Conservation (phyloP, 2,113 vertebrate genomes). For the Glareola pratincola region DNA sequence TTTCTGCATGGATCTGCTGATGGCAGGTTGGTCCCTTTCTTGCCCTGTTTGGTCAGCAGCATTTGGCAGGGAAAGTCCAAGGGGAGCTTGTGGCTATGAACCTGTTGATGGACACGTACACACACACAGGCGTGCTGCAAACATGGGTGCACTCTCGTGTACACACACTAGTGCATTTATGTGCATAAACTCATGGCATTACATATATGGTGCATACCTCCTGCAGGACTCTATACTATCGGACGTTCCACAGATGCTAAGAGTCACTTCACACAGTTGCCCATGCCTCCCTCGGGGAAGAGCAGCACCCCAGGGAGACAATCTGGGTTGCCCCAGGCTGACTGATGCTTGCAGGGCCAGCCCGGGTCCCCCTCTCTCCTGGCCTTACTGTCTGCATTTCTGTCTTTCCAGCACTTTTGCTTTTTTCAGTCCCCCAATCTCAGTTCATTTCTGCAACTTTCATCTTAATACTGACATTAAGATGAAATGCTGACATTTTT, state of each 20-base stretch:
- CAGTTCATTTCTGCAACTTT: background rate
- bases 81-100: background rate
- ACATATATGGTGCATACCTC: background rate
- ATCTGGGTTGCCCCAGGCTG: too few relatives aligned
- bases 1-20: background rate
- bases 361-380: background rate
- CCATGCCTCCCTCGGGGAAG: background rate
- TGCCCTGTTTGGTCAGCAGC: rapidly evolving
- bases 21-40: background rate
- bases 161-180: background rate
- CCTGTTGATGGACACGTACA: rapidly evolving
- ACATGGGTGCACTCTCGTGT: background rate
- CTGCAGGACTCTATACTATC: background rate
- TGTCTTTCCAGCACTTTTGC: background rate
- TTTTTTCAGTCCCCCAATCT: background rate
- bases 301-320: background rate
- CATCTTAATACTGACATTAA: background rate
- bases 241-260: background rate
- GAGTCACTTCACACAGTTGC: background rate
- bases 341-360: background rate
- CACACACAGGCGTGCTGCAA: background rate
- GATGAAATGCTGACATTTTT: background rate
- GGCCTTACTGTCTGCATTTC: background rate
- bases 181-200: background rate
- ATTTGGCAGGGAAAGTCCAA: background rate